phyloP scores from a whole-genome alignment of 1,140 invertebrate genomes.

The Procambarus clarkii region DNA sequence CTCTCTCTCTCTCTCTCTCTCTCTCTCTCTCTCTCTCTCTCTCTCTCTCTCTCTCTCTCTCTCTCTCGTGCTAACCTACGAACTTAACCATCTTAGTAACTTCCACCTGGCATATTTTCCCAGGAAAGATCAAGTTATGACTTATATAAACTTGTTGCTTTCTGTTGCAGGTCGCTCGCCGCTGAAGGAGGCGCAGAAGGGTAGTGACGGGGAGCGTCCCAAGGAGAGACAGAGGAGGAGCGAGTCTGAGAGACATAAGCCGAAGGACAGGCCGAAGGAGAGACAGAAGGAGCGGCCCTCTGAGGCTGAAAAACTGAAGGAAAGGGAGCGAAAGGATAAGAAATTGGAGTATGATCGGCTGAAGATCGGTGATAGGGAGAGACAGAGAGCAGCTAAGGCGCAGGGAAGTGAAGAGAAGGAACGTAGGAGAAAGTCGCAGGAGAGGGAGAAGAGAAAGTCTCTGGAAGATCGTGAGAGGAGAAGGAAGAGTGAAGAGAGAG shows the following conservation, averaged over 20 bases:
- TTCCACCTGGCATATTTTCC: neutral
- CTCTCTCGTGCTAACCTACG: too few species aligned
- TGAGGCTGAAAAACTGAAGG: neutral
- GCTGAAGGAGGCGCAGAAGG: conserved; percentile 3
- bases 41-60: too few species aligned
- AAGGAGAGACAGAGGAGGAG: neutral
- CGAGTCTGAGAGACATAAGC: neutral
- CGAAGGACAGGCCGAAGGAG: conserved; percentile 12
- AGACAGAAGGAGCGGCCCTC: neutral
- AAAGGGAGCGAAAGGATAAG: neutral
- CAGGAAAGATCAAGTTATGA: neutral
- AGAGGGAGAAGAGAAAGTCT: neutral
- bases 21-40: too few species aligned
- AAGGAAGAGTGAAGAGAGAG: neutral
- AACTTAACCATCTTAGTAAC: neutral
- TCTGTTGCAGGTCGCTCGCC: conserved; percentile 21
- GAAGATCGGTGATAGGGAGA: conserved; percentile 14
- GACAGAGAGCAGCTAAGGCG: neutral
- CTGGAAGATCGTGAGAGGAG: neutral
- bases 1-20: too few species aligned
- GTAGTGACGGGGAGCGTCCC: neutral
- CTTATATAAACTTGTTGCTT: neutral
- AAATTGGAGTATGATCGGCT: neutral
- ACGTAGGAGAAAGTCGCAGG: neutral
- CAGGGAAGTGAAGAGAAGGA: neutral